These are phyloP conservation scores for Tachysurus vachellii DNA, from an alignment of 2,113 vertebrate genomes.

Conservation along the genomic window DNA sequence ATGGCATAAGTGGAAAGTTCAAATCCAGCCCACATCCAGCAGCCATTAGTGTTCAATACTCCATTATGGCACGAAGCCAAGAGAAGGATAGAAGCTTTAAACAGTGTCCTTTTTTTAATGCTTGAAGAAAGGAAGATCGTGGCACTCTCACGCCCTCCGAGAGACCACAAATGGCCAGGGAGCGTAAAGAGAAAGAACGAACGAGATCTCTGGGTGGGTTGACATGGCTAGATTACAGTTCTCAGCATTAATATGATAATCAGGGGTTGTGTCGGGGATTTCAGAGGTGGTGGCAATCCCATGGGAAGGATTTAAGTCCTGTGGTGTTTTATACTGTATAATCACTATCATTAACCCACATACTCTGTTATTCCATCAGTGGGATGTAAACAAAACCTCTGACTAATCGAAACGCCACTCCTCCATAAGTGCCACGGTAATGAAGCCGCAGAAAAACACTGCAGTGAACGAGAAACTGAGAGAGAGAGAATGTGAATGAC, in stretches of 20 bases:
- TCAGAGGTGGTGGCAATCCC: conserved; percentile 63
- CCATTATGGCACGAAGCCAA: conserved; percentile 19
- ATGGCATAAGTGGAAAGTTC: conserved; percentile 22
- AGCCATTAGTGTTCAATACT: conserved; percentile 11
- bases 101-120: conserved; percentile 10
- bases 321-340: conserved; percentile 66
- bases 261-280: conserved; percentile 67
- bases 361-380: conserved; percentile 76
- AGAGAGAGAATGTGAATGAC: neutral
- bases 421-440: conserved; percentile 65
- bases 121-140: neutral
- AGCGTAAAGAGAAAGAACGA: conserved; percentile 25
- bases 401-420: conserved; percentile 74
- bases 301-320: conserved; percentile 58
- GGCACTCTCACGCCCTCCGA: conserved; percentile 36
- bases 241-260: conserved; percentile 74
- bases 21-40: conserved; percentile 6
- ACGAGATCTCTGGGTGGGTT: conserved; percentile 20
- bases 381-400: conserved; percentile 76
- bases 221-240: conserved; percentile 65
- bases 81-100: neutral
- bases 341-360: conserved; percentile 75
- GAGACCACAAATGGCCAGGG: conserved; percentile 33
- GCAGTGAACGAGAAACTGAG: conserved; percentile 40
- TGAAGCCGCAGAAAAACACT: conserved; percentile 69